Conservation (phyloP, 2,888 invertebrate species). For the Augiades crinisus region DNA sequence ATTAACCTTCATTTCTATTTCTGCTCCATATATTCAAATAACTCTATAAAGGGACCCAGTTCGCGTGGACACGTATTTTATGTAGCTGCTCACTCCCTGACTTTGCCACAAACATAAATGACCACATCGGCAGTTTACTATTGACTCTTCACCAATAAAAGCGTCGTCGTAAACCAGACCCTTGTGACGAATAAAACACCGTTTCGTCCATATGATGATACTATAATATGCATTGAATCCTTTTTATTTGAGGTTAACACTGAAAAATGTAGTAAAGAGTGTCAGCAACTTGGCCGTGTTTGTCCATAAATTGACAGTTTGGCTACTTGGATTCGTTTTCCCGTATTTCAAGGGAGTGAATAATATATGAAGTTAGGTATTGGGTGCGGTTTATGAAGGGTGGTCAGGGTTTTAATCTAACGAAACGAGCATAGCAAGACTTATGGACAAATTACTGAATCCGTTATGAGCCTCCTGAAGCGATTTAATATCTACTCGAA, state of each 20-base stretch:
- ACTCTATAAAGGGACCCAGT: constrained; percentile 27
- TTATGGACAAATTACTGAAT: constrained; percentile 78
- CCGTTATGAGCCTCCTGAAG: constrained; percentile 62
- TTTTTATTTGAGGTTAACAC: constrained; percentile 70
- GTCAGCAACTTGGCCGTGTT: constrained; percentile 27
- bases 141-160: constrained; percentile 69
- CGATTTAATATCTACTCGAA: constrained; percentile 69
- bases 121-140: constrained; percentile 62
- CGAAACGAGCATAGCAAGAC: constrained; percentile 77
- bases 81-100: constrained; percentile 34
- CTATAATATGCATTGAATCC: constrained; percentile 77
- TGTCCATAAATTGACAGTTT: constrained; percentile 59
- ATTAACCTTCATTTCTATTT: background rate
- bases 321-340: constrained; percentile 60
- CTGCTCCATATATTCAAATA: background rate
- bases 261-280: constrained; percentile 55
- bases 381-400: constrained; percentile 76
- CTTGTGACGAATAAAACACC: constrained; percentile 65
- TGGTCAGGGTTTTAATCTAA: constrained; percentile 74
- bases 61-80: constrained; percentile 28
- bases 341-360: constrained; percentile 63
- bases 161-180: constrained; percentile 59
- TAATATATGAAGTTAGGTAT: constrained; percentile 65
- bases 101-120: constrained; percentile 45
- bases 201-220: constrained; percentile 68